Conservation (phyloP, 2,888 invertebrate species). For the Leptopilina drosophilae region DNA sequence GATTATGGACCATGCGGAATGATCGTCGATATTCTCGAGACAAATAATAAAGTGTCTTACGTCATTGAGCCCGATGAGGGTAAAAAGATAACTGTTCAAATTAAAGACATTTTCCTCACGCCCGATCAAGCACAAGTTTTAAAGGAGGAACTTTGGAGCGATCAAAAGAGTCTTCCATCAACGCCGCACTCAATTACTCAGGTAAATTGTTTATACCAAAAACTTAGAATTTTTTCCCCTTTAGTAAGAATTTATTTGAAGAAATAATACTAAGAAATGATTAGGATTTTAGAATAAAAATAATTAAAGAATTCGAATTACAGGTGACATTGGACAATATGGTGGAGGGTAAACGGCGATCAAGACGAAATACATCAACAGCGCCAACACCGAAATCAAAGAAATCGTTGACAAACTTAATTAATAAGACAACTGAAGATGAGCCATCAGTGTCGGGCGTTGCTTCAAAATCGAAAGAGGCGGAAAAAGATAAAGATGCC, state of each 20-base stretch:
- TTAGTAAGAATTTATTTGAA: no score
- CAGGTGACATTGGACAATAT: slow-evolving; percentile 70
- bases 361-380: slow-evolving; percentile 56
- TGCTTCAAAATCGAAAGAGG: slow-evolving; percentile 47
- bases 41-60: slow-evolving; percentile 58
- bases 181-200: slow-evolving; percentile 58
- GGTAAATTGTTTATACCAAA: background rate
- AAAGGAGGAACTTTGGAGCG: slow-evolving; percentile 60
- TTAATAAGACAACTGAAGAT: slow-evolving; percentile 34
- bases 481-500: background rate
- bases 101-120: slow-evolving; percentile 68
- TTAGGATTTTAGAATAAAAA: background rate
- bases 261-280: no score
- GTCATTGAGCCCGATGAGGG: slow-evolving; percentile 67
- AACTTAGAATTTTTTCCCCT: no score
- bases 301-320: slow-evolving; percentile 43
- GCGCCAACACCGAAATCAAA: slow-evolving; percentile 36
- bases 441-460: slow-evolving; percentile 67
- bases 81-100: slow-evolving; percentile 63
- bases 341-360: slow-evolving; percentile 68
- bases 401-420: background rate
- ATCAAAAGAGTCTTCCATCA: slow-evolving; percentile 59
- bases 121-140: slow-evolving; percentile 70
- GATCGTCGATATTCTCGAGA: slow-evolving; percentile 58
- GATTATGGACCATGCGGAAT: slow-evolving; percentile 68